A percentile compares a stretch with the other conserved stretches of the same genome.
Evolutionary conservation across 2,113 vertebrate species (phyloP).

Genomic region (Microtus ochrogaster): DNA sequence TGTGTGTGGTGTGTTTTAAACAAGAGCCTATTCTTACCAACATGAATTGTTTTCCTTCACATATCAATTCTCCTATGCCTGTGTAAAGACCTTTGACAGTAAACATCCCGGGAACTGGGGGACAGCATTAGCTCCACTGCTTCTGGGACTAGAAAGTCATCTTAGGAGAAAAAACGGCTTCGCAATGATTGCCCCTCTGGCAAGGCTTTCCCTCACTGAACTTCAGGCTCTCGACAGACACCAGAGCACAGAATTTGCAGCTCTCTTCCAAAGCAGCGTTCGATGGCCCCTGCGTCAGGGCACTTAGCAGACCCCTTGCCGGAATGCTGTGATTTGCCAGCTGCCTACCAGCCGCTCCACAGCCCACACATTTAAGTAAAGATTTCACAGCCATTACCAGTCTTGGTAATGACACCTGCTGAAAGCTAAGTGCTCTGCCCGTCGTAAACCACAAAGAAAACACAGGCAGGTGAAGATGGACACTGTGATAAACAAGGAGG

Average conservation of each 20-base stretch:
- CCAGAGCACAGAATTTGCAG: not conserved
- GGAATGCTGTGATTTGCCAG: constrained; percentile 39
- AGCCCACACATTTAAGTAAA: constrained; percentile 70
- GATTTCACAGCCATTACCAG: constrained; percentile 79
- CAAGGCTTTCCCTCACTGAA: not conserved
- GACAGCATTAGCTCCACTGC: too few relatives aligned
- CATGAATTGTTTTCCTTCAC: not conserved
- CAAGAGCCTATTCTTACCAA: not conserved
- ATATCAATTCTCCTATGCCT: not conserved
- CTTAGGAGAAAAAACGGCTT: not conserved
- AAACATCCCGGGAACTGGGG: too few relatives aligned
- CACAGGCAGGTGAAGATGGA: constrained; percentile 50
- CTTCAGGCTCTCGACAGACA: not conserved
- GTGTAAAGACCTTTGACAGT: not conserved
- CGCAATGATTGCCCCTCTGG: accelerated
- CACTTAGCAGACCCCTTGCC: not conserved
- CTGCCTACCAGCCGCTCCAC: constrained; percentile 76
- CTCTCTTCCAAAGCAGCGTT: not conserved
- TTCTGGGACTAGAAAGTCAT: too few relatives aligned
- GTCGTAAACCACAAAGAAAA: constrained; percentile 63
- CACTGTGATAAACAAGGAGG: constrained; percentile 67
- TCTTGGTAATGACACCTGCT: constrained; percentile 58
- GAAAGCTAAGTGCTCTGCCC: constrained; percentile 70
- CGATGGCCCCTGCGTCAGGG: not conserved
- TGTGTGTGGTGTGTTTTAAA: not conserved